Percentiles rank a stretch among this genome's conserved stretches.
Conservation (phyloP, 2,113 vertebrate genomes). For the Argyrosomus japonicus region DNA sequence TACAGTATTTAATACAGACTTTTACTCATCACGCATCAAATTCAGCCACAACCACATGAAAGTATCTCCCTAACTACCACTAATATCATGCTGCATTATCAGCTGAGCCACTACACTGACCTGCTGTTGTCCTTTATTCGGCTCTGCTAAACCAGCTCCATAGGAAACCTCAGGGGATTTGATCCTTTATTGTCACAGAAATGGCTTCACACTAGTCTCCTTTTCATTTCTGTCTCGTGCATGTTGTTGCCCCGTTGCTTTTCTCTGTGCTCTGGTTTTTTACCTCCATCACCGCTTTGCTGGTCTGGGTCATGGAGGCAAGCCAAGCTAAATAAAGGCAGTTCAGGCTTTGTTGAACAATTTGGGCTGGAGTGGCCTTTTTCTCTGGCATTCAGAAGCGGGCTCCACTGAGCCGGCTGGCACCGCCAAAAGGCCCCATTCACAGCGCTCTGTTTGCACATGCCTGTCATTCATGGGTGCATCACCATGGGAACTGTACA, state of each 20-base stretch:
- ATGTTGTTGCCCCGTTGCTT: slow-evolving; percentile 60
- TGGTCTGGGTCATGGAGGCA: slow-evolving; percentile 69
- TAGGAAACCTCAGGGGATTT: slow-evolving; percentile 44
- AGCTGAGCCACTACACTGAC: slow-evolving; percentile 11
- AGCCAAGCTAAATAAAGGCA: slow-evolving; percentile 81
- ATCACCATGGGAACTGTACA: slow-evolving; percentile 77
- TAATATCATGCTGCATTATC: slow-evolving; percentile 4
- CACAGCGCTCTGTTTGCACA: slow-evolving; percentile 76
- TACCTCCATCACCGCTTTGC: slow-evolving; percentile 56
- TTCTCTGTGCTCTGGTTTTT: slow-evolving; percentile 58
- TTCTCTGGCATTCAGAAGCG: slow-evolving; percentile 78
- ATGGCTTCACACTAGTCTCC: slow-evolving; percentile 57
- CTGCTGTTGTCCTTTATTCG: slow-evolving; percentile 38
- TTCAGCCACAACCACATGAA: not conserved
- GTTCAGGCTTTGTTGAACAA: slow-evolving; percentile 76
- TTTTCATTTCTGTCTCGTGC: slow-evolving; percentile 61
- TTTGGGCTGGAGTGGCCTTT: slow-evolving; percentile 77
- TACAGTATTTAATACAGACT: no score
- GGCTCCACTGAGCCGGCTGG: slow-evolving; percentile 77
- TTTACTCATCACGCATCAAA: not conserved
- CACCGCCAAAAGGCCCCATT: slow-evolving; percentile 67
- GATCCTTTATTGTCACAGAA: slow-evolving; percentile 57
- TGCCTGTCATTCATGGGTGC: slow-evolving; percentile 74
- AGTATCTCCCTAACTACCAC: not conserved
- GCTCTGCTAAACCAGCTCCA: slow-evolving; percentile 37